phyloP scores from a whole-genome alignment of 2,888 invertebrate genomes.

The Troilus luridus region DNA sequence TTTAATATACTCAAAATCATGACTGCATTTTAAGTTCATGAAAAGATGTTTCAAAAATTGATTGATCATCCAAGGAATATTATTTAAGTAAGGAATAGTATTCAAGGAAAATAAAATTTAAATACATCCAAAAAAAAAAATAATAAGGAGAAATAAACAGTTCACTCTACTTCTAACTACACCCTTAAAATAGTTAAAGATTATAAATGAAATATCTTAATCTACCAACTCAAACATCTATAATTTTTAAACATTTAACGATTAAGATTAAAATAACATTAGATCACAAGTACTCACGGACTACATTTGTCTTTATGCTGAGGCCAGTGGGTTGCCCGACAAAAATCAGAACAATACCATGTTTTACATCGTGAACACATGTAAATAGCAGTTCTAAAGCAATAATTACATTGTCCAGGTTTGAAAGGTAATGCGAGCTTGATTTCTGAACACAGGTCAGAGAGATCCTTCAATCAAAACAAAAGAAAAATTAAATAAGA shows the following conservation, averaged over 20 bases:
- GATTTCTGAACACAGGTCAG: slow-evolving; percentile 15
- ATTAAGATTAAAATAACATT: background rate
- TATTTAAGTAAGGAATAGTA: too few species aligned
- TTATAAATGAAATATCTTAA: too few species aligned
- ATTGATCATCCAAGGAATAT: too few species aligned
- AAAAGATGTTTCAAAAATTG: too few species aligned
- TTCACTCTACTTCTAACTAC: too few species aligned
- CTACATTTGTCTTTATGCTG: slow-evolving; percentile 42
- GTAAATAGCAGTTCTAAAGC: slow-evolving; percentile 4
- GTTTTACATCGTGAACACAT: slow-evolving; percentile 29
- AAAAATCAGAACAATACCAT: slow-evolving; percentile 42
- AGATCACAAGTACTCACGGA: slow-evolving; percentile 12
- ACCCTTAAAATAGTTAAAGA: too few species aligned
- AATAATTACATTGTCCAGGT: slow-evolving; percentile 28
- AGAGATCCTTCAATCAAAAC: slow-evolving; percentile 6
- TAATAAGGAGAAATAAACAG: too few species aligned
- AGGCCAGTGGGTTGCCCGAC: slow-evolving; percentile 24
- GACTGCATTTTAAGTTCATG: too few species aligned
- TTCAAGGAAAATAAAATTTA: too few species aligned
- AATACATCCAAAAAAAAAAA: too few species aligned
- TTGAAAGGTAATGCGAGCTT: slow-evolving; percentile 26
- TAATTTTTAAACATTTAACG: background rate
- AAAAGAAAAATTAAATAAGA: background rate
- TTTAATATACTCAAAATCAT: too few species aligned
- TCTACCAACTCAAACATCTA: background rate